Conservation (phyloP, 2,797 vertebrate species). For the Ambastaia sidthimunki region DNA sequence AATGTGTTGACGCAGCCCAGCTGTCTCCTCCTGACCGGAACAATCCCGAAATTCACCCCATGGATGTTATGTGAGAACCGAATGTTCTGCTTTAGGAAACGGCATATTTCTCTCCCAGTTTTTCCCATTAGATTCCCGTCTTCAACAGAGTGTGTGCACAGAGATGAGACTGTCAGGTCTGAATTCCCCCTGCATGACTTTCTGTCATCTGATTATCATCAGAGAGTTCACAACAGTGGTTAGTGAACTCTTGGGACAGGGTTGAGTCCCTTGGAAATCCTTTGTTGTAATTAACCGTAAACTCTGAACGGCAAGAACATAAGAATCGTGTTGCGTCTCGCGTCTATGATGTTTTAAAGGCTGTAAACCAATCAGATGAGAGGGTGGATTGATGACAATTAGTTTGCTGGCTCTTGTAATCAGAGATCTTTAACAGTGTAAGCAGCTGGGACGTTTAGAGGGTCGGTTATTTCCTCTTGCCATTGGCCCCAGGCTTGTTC, state of each 20-base stretch:
- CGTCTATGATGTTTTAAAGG: neutral
- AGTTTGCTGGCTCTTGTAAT: neutral
- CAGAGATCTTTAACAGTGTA: neutral
- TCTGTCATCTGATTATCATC: slow-evolving; percentile 6
- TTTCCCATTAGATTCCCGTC: too few species aligned
- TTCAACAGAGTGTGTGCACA: too few species aligned
- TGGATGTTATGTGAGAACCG: too few species aligned
- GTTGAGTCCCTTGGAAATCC: neutral
- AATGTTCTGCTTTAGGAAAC: too few species aligned
- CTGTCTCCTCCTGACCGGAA: neutral
- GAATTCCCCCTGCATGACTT: neutral
- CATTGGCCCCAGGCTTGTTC: neutral
- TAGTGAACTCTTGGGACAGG: neutral
- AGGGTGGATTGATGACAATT: neutral
- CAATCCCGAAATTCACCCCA: neutral
- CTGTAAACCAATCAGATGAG: neutral
- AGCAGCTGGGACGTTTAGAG: slow-evolving; percentile 24
- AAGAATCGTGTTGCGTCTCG: neutral
- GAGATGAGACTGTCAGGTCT: neutral
- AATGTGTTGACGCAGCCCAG: neutral
- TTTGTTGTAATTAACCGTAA: slow-evolving; percentile 4
- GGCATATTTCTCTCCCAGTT: too few species aligned
- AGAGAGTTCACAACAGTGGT: slow-evolving; percentile 5
- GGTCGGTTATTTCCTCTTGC: neutral
- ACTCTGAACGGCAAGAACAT: slow-evolving; percentile 3